Evolutionary conservation across 2,113 vertebrate genomes (phyloP).

Genomic region (Pontoporia blainvillei): DNA sequence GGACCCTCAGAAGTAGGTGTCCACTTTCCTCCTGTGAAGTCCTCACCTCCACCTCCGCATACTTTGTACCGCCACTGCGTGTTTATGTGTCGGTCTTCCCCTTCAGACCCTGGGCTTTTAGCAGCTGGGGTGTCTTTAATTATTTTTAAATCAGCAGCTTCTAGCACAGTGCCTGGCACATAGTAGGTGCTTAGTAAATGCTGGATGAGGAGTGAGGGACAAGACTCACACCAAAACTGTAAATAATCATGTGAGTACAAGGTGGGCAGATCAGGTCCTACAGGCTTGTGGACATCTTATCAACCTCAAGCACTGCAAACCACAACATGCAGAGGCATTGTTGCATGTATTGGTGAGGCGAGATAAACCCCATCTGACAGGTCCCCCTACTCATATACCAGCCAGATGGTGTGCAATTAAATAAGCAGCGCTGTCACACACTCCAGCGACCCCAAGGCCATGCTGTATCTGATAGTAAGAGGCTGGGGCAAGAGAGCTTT

Average conservation of each 20-base stretch:
- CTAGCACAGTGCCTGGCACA: neutral
- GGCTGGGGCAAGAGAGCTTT: neutral
- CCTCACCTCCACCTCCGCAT: neutral
- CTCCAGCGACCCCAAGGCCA: neutral
- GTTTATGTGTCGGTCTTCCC: neutral
- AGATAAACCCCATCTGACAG: neutral
- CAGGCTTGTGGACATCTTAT: neutral
- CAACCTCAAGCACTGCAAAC: neutral
- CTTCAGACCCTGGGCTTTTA: neutral
- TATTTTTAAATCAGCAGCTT: neutral
- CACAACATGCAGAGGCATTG: neutral
- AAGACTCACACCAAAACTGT: neutral
- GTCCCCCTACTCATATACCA: neutral
- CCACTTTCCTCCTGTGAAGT: neutral
- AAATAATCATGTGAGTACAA: neutral
- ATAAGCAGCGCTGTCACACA: neutral
- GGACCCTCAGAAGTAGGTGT: neutral
- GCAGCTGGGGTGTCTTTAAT: neutral
- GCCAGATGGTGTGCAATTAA: neutral
- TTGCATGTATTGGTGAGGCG: neutral
- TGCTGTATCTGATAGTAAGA: neutral
- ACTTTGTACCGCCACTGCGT: neutral
- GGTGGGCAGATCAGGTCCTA: neutral
- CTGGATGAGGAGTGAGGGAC: neutral
- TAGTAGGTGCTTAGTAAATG: neutral